Conservation (phyloP, 2,888 invertebrate species). For the Strigamia transsilvanica region DNA sequence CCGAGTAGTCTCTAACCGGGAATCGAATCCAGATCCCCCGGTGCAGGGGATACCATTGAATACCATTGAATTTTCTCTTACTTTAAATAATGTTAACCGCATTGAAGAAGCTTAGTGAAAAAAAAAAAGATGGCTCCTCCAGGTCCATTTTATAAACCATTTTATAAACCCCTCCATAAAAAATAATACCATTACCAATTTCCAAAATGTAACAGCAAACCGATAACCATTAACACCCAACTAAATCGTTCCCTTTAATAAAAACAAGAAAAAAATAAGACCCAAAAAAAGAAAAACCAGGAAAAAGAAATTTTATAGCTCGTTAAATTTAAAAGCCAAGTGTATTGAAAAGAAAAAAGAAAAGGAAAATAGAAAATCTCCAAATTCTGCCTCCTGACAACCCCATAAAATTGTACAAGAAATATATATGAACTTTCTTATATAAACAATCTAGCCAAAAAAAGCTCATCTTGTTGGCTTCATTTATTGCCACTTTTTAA, state of each 20-base stretch:
- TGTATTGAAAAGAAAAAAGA: not conserved
- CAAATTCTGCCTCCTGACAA: not conserved
- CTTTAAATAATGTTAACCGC: too few species aligned
- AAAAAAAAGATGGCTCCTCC: not conserved
- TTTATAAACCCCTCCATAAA: not conserved
- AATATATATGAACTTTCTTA: slow-evolving; percentile 1
- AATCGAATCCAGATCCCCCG: too few species aligned
- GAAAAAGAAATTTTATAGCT: slow-evolving; percentile 23
- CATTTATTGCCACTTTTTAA: not conserved
- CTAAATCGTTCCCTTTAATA: slow-evolving; percentile 37
- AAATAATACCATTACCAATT: not conserved
- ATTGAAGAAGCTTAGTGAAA: too few species aligned
- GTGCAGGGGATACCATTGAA: too few species aligned
- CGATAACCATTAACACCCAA: slow-evolving; percentile 21
- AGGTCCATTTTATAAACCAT: not conserved
- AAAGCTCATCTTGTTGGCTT: slow-evolving; percentile 1
- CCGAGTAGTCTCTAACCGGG: too few species aligned
- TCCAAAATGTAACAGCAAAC: not conserved
- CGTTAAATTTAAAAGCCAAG: not conserved
- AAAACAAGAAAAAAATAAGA: not conserved
- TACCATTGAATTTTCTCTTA: too few species aligned
- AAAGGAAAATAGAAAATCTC: not conserved
- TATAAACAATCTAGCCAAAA: not conserved
- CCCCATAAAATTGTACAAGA: not conserved
- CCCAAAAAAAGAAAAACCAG: not conserved